Base-by-base conservation (phyloP, 2,797 vertebrate genomes). In the Cyprinella venusta region DNA sequence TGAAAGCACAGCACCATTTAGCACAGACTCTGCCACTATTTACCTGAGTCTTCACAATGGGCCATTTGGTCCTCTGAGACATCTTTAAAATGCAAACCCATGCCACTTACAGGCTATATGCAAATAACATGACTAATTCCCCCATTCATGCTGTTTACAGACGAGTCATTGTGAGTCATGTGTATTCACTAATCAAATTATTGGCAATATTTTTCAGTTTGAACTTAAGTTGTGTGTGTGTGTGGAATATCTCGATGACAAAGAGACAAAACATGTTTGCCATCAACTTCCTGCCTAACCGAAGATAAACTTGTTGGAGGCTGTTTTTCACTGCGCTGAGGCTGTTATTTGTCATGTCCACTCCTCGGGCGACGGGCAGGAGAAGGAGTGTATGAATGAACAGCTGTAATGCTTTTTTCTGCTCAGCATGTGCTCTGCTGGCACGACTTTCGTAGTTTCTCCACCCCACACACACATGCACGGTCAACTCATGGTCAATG, bases 381-480 rank as follows among this genome's bases (percentile, higher is more conserved):
- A 33, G 71, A 56, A 56, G 76, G 86, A 81, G 12, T 45, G 87
- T 83, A 89, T 92, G 91, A 93, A 93, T 92, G 90, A 88, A 91
- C 88, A 86, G 89, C 65, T 89, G 90, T 85, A 86, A 87, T 91
- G 50, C 74, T 82, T 94, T 93, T 92, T 93, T 92, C 91, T 92
- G 90, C 93, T 92, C 93, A 93, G 93, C 93, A 94, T 94, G 93
- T 93, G 92, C 92, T 93, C 79, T 90, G 90, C 92, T 92, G 91
- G 90, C 91, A 91, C 89, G 89, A 90, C 76, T 83, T 4, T 1
- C 40, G 30, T 64, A 19, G n/a, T 45, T 64, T 64, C 59, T 64
- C 42, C 12, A 77, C 54, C 79, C 77, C 77, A 45, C 24, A 4
- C 21, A 56, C 54, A n/a, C 56, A 12, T 24, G 54, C n/a, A n/a